Conservation (phyloP, 53 echinoderm and acorn worm species). For the Stichopus horrens region DNA sequence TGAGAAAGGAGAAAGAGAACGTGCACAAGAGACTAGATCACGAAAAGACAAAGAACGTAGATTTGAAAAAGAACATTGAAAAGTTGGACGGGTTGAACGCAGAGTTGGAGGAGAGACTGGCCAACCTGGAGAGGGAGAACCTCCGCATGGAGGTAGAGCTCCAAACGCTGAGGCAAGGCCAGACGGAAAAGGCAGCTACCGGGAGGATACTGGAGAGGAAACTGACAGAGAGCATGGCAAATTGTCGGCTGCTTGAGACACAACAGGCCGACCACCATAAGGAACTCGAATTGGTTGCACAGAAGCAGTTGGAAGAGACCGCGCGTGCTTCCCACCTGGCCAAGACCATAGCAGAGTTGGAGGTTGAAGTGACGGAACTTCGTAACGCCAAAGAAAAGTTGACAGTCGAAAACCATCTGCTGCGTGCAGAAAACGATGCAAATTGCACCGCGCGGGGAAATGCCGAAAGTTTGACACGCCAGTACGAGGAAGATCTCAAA, state of each 20-base stretch:
- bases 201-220: constrained; percentile 64
- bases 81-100: constrained; percentile 55
- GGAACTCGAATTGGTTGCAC: constrained; percentile 60
- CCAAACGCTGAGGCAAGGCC: constrained; percentile 41
- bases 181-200: constrained; percentile 53
- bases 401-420: constrained; percentile 57
- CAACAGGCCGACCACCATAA: constrained; percentile 59
- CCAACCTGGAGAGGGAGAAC: constrained; percentile 52
- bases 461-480: constrained; percentile 57
- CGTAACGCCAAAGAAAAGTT: constrained; percentile 54
- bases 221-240: constrained; percentile 59
- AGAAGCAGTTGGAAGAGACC: constrained; percentile 65
- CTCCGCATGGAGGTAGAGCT: constrained; percentile 47
- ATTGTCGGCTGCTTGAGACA: constrained; percentile 33
- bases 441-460: constrained; percentile 53
- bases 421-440: constrained; percentile 67
- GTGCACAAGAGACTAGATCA: constrained; percentile 45
- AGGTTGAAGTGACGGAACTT: constrained; percentile 61
- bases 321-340: constrained; percentile 59
- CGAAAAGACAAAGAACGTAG: constrained; percentile 2
- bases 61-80: constrained; percentile 13
- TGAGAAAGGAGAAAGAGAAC: constrained; percentile 63
- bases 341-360: constrained; percentile 62
- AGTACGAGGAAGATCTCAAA: constrained; percentile 53
- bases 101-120: constrained; percentile 50